Conservation (phyloP, 1,140 invertebrate genomes). For the Aethina tumida region DNA sequence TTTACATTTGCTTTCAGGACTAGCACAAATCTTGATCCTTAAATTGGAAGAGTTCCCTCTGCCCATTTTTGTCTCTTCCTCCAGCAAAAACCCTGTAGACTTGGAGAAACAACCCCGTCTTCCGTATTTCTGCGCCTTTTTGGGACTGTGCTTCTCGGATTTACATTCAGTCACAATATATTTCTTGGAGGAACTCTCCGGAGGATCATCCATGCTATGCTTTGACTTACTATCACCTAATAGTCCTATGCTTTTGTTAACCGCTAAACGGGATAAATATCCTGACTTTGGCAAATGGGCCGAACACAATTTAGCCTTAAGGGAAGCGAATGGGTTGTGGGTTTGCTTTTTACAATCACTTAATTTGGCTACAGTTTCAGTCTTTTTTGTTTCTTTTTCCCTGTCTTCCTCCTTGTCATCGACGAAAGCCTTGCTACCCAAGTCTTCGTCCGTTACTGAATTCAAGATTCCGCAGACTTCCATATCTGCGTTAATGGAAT, state of each 20-base stretch:
- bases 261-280: constrained; percentile 34
- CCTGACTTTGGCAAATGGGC: constrained; percentile 35
- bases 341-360: constrained; percentile 30
- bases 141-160: constrained; percentile 29
- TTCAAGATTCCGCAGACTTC: constrained; percentile 39
- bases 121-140: constrained; percentile 23
- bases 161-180: constrained; percentile 17
- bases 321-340: constrained; percentile 29
- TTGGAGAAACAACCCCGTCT: constrained; percentile 26
- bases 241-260: constrained; percentile 34
- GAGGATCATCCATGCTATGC: constrained; percentile 2
- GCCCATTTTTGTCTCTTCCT: constrained; percentile 20
- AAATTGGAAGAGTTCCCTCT: constrained; percentile 24
- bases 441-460: constrained; percentile 28
- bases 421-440: no score
- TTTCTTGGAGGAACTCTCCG: constrained; percentile 9
- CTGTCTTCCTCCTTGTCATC: no score
- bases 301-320: constrained; percentile 37
- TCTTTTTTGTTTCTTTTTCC: constrained; percentile 32
- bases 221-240: constrained; percentile 15
- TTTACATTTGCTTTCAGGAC: constrained; percentile 15
- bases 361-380: constrained; percentile 31
- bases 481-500: constrained; percentile 41
- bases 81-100: constrained; percentile 31
- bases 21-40: constrained; percentile 33